These are phyloP conservation scores for Sesamia nonagrioides DNA, from an alignment of 1,140 invertebrate genomes.

Conservation along the genomic window DNA sequence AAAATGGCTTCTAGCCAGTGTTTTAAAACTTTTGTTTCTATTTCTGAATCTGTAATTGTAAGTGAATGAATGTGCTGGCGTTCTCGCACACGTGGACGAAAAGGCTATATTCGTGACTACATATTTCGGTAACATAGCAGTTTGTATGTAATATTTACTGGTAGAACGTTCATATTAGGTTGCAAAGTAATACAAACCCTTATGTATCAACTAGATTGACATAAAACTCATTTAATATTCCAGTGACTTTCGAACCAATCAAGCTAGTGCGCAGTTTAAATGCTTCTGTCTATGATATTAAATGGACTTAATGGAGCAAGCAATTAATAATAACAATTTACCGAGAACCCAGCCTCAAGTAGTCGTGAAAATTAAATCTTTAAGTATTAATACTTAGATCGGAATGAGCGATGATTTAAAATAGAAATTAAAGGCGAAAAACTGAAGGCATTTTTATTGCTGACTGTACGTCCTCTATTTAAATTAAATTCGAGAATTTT, in stretches of 20 bases:
- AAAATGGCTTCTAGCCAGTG: constrained; percentile 14
- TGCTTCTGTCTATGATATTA: constrained; percentile 1
- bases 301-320: constrained; percentile 10
- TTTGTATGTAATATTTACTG: too few species aligned
- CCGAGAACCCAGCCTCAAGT: background rate
- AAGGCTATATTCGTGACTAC: constrained; percentile 7
- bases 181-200: background rate
- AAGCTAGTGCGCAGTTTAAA: background rate
- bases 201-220: background rate
- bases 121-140: background rate
- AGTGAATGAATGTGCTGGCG: constrained; percentile 5
- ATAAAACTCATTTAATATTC: background rate
- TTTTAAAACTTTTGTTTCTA: constrained; percentile 30
- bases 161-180: background rate
- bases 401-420: background rate
- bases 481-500: constrained; percentile 19
- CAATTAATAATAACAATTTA: background rate
- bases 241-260: background rate
- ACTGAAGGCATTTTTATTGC: background rate
- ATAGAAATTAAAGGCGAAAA: constrained; percentile 1
- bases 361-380: constrained; percentile 14
- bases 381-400: constrained; percentile 15
- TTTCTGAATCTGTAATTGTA: background rate
- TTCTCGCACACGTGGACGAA: background rate
- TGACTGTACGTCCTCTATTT: background rate